Base-by-base conservation (phyloP, 1,140 invertebrate species). In the Goniozus legneri region DNA sequence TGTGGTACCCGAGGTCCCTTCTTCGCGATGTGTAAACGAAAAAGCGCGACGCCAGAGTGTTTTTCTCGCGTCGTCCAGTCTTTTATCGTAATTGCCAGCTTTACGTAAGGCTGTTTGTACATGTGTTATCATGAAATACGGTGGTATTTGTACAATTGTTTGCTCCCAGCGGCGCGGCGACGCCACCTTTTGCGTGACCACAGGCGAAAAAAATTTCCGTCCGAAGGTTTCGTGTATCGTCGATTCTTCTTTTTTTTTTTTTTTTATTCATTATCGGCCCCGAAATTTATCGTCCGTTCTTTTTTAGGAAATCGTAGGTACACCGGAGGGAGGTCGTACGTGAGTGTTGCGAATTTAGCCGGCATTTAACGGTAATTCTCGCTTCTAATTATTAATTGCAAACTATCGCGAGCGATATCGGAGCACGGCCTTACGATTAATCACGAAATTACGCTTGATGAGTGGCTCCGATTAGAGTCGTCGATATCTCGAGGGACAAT, bases 91-190 rank as follows among this genome's bases (percentile, higher is more conserved):
- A 65, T 67, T 70, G 65, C 64, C 62, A 56, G 62, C 58, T 72
- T 72, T 72, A 71, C 70, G 66, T 71, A 70, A 71, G 69, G 64
- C 51, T 73, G 61, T 73, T 71, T 71, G 70, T 64, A 66, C 67
- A 70, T 63, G 65, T 69, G 70, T 73, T 71, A 71, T 71, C 68
- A 65, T 71, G 67, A 71, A 70, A 70, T 71, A 71, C 66, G 56
- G 60, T 65, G 47, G 34, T 73, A 41, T 73, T 71, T 71, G 69
- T 68, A 73, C 70, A 73, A 73, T 71, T 73, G 70, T 73, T 73
- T 73, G 70, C 68, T 69, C 58, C 58, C 45, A n/a, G 57, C 54
- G 47, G 36, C 54, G 52, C 45, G 41, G 50, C 58, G 50, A 50
- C 56, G 54, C 43, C 50, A 48, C 31, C 51, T 55, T 53, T 47